Evolutionary conservation across 2,888 invertebrate genomes (phyloP).

Genomic region (Agrochola litura): DNA sequence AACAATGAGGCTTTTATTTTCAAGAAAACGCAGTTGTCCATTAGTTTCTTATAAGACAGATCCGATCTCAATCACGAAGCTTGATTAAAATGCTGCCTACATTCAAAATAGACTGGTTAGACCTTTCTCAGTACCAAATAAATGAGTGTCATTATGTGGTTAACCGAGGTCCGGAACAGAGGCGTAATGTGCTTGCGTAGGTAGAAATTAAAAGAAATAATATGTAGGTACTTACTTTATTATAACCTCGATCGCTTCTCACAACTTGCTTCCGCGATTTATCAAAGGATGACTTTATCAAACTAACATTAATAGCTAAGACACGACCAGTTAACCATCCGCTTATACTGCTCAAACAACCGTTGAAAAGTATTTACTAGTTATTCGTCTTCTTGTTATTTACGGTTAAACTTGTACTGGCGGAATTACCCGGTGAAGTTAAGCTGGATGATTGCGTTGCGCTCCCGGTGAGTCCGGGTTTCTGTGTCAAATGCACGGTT

Average conservation of each 20-base stretch:
- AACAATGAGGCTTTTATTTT: background rate
- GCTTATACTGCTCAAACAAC: conserved; percentile 17
- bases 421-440: conserved; percentile 54
- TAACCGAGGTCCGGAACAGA: background rate
- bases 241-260: background rate
- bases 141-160: background rate
- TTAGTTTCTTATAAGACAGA: too few relatives aligned
- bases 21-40: background rate
- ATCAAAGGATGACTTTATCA: conserved; percentile 8
- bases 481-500: conserved; percentile 58
- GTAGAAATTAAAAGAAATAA: background rate
- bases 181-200: too few relatives aligned
- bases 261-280: conserved; percentile 4
- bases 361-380: conserved; percentile 36
- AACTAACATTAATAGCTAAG: conserved; percentile 32
- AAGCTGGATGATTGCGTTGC: conserved; percentile 55
- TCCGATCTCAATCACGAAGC: background rate
- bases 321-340: conserved; percentile 20
- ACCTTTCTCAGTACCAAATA: background rate
- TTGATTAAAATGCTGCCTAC: background rate
- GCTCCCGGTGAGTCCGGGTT: conserved; percentile 40
- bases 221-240: background rate
- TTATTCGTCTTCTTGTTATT: conserved; percentile 40
- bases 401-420: conserved; percentile 48
- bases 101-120: background rate